Percentiles rank a stretch among this genome's conserved stretches.
Evolutionary conservation across 2,113 vertebrate species (phyloP).

Genomic region (Thinocorus orbignyianus): DNA sequence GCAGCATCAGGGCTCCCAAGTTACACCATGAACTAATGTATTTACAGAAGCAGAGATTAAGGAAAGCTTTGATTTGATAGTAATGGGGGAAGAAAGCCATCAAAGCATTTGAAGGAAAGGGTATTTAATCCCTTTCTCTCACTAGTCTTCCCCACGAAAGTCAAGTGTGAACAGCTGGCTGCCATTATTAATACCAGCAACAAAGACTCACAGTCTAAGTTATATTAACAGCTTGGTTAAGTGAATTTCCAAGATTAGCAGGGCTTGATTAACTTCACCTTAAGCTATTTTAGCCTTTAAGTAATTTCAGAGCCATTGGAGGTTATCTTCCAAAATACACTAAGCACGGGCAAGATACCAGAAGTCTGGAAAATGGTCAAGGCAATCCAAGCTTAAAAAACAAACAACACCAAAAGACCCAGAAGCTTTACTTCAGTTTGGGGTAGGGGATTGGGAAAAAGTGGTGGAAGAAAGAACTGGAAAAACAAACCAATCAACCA

Average conservation of each 20-base stretch:
- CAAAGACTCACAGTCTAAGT: not conserved
- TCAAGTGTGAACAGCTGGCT: slow-evolving; percentile 46
- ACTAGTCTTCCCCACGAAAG: not conserved
- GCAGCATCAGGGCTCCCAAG: not conserved
- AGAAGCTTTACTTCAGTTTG: not conserved
- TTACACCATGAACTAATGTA: not conserved
- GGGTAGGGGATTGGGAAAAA: not conserved
- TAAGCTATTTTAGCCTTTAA: slow-evolving; percentile 35
- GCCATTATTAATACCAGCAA: slow-evolving; percentile 34
- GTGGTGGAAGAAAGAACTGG: not conserved
- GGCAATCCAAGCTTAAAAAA: slow-evolving; percentile 13
- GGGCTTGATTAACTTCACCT: slow-evolving; percentile 12
- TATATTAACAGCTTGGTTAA: slow-evolving; percentile 20
- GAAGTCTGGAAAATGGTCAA: slow-evolving; percentile 16
- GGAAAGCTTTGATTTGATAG: not conserved
- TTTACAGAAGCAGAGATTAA: not conserved
- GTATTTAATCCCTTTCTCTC: not conserved
- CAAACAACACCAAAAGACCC: not conserved
- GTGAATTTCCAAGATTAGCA: slow-evolving; percentile 26
- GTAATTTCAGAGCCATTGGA: slow-evolving; percentile 19
- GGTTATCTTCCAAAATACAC: slow-evolving; percentile 50
- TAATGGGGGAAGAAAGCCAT: not conserved
- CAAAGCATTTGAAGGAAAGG: not conserved
- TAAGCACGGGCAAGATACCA: not conserved
- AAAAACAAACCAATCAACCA: not conserved